These are phyloP conservation scores for Hycleus phaleratus DNA, from an alignment of 1,140 invertebrate species.

Conservation along the genomic window DNA sequence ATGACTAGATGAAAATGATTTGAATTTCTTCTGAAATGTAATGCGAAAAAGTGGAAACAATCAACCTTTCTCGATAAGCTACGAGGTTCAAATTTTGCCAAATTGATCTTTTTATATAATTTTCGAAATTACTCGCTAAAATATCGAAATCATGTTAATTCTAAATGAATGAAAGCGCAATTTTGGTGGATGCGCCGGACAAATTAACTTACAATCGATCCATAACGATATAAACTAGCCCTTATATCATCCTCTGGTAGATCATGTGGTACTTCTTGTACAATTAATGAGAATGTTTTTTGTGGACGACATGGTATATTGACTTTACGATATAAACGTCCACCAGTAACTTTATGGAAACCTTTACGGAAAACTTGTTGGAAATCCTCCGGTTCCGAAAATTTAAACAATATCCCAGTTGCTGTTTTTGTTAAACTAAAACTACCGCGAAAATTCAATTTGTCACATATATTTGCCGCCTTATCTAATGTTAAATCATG, in stretches of 20 bases:
- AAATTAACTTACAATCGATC: conserved; percentile 59
- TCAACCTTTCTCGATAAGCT: too few relatives aligned
- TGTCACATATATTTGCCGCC: conserved; percentile 76
- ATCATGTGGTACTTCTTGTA: conserved; percentile 72
- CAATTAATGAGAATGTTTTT: conserved; percentile 70
- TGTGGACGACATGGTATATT: conserved; percentile 74
- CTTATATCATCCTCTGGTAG: conserved; percentile 74
- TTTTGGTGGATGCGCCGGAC: neutral
- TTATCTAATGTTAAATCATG: conserved; percentile 77
- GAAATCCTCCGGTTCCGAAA: conserved; percentile 75
- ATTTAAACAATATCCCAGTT: conserved; percentile 80
- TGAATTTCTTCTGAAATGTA: too few relatives aligned
- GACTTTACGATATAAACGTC: conserved; percentile 49
- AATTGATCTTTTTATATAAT: too few relatives aligned
- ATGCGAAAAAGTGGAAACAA: too few relatives aligned
- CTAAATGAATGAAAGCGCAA: neutral
- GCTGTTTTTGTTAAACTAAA: conserved; percentile 79
- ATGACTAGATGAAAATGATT: too few relatives aligned
- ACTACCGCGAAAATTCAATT: conserved; percentile 76
- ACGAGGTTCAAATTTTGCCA: too few relatives aligned
- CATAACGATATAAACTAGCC: conserved; percentile 70
- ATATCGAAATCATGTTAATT: too few relatives aligned
- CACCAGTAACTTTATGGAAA: conserved; percentile 55
- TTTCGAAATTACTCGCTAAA: too few relatives aligned
- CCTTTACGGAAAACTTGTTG: conserved; percentile 78